Conservation (phyloP, 2,888 invertebrate species). For the Lochmaea capreae region DNA sequence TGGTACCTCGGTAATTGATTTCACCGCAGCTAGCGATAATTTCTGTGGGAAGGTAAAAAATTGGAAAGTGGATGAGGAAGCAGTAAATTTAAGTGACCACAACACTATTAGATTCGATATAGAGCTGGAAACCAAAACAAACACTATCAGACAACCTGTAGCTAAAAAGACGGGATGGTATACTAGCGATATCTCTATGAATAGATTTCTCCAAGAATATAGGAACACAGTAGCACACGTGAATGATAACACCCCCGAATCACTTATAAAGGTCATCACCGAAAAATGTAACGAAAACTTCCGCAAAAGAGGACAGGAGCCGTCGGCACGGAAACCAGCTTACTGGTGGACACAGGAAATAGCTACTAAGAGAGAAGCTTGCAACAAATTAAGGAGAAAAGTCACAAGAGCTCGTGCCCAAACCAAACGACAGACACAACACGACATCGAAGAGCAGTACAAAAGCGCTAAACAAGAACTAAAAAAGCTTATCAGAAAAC, state of each 20-base stretch:
- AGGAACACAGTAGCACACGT: neutral
- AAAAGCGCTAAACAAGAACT: neutral
- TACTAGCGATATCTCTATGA: neutral
- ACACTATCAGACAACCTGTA: neutral
- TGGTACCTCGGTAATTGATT: neutral
- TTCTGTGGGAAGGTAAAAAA: neutral
- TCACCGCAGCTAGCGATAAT: neutral
- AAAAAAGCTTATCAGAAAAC: neutral
- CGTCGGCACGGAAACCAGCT: too few relatives aligned
- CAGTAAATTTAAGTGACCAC: neutral
- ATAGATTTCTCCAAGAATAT: neutral
- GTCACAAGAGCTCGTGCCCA: neutral
- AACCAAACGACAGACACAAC: neutral
- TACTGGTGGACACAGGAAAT: constrained; percentile 6
- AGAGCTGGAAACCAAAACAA: neutral
- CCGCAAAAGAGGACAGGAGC: neutral
- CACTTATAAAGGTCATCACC: neutral
- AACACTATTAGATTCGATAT: neutral
- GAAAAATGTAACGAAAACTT: neutral
- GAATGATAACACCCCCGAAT: neutral
- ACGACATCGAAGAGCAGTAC: neutral
- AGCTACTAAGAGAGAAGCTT: neutral
- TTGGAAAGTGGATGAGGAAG: neutral
- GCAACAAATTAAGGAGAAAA: neutral
- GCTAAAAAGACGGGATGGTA: neutral